Conservation (phyloP, 2,888 invertebrate genomes). For the Platycnemis pennipes region DNA sequence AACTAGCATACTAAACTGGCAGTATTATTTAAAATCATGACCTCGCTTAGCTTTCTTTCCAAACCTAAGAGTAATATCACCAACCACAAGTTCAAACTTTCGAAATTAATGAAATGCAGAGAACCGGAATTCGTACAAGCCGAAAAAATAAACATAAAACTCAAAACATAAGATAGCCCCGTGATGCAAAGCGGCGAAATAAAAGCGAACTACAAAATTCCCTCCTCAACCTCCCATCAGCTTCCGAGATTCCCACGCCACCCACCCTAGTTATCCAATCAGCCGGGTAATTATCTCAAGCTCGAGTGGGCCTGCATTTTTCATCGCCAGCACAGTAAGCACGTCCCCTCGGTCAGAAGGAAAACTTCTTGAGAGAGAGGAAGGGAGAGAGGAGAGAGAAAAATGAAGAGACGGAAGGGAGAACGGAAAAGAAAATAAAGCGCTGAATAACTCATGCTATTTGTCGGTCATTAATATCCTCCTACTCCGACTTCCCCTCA, state of each 20-base stretch:
- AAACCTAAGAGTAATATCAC: no score
- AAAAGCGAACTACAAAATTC: not conserved
- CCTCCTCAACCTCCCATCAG: not conserved
- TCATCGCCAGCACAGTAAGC: slow-evolving; percentile 50
- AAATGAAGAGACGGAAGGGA: not conserved
- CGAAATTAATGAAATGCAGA: no score
- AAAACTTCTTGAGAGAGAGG: slow-evolving; percentile 42
- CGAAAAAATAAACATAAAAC: not conserved
- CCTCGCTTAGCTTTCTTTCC: no score
- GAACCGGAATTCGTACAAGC: not conserved
- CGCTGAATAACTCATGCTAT: slow-evolving; percentile 64
- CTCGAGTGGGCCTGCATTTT: slow-evolving; percentile 58
- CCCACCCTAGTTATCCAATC: slow-evolving; percentile 33
- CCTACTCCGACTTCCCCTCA: not conserved
- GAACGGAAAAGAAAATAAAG: slow-evolving; percentile 48
- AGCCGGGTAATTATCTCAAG: slow-evolving; percentile 53
- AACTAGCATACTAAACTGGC: no score
- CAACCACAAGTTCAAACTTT: no score
- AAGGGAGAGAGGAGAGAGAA: not conserved
- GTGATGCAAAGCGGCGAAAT: not conserved
- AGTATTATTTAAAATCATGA: no score
- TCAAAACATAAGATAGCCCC: not conserved
- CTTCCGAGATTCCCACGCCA: slow-evolving; percentile 22
- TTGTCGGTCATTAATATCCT: slow-evolving; percentile 64
- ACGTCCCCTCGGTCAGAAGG: slow-evolving; percentile 44